Evolutionary conservation across 2,797 vertebrate genomes (phyloP).

Genomic region (Sebastes itinus): DNA sequence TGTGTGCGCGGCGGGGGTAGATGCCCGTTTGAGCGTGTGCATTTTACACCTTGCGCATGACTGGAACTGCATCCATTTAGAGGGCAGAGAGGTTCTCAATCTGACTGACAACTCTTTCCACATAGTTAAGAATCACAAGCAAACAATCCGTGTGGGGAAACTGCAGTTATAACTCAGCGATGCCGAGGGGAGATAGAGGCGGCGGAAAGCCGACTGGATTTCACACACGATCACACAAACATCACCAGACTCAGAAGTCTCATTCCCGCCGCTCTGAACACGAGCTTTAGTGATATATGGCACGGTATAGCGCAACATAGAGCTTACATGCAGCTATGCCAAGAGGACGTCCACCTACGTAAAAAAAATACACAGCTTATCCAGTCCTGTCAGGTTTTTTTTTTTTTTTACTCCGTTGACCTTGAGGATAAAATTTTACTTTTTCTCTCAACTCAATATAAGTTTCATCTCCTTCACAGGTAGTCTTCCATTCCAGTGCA

Average conservation of each 20-base stretch:
- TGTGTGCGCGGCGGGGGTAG: background rate
- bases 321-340: background rate
- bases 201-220: slow-evolving; percentile 22
- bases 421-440: background rate
- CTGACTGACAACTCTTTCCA: slow-evolving; percentile 63
- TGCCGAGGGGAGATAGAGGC: slow-evolving; percentile 17
- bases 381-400: background rate
- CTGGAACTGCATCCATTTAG: slow-evolving; percentile 49
- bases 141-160: slow-evolving; percentile 37
- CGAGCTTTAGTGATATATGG: background rate
- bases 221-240: slow-evolving; percentile 48
- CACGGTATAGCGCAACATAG: background rate
- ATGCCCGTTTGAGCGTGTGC: slow-evolving; percentile 34
- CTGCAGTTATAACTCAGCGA: slow-evolving; percentile 24
- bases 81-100: slow-evolving; percentile 41
- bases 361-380: background rate
- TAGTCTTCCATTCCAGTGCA: slow-evolving; percentile 18
- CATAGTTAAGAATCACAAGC: slow-evolving; percentile 54
- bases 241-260: slow-evolving; percentile 12
- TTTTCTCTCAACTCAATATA: background rate
- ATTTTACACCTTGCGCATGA: slow-evolving; percentile 50
- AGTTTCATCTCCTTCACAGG: background rate
- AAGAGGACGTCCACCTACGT: background rate
- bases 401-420: background rate
- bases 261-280: background rate